A percentile compares a stretch with the other conserved stretches of the same genome.
These are phyloP conservation scores for Darwinula stevensoni DNA, from an alignment of 2,888 invertebrate genomes.

Conservation along the genomic window DNA sequence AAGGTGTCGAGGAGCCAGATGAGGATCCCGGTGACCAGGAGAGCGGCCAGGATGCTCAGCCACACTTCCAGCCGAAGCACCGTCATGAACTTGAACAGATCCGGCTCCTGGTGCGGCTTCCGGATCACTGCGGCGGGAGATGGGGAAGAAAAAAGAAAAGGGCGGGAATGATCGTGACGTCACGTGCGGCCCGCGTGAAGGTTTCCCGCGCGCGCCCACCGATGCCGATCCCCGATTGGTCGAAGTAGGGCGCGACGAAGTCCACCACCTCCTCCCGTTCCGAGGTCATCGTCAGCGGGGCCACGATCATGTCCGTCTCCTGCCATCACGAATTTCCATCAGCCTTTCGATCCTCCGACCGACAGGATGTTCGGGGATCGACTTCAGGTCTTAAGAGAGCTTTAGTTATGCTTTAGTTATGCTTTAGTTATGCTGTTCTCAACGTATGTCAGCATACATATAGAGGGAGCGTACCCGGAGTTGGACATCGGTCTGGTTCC, in stretches of 20 bases:
- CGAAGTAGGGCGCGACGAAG: conserved; percentile 67
- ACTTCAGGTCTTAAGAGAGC: too few species aligned
- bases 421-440: too few species aligned
- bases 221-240: conserved; percentile 67
- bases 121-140: conserved; percentile 37
- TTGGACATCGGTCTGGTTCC: too few species aligned
- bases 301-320: conserved; percentile 54
- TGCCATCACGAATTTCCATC: too few species aligned
- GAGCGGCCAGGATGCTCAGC: conserved; percentile 44
- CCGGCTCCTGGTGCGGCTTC: conserved; percentile 46
- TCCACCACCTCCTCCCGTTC: conserved; percentile 68
- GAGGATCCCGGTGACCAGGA: conserved; percentile 52
- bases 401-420: too few species aligned
- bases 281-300: conserved; percentile 61
- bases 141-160: neutral
- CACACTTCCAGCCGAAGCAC: conserved; percentile 61
- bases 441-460: too few species aligned
- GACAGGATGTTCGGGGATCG: too few species aligned
- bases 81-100: conserved; percentile 75
- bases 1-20: conserved; percentile 66
- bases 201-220: conserved; percentile 21
- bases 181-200: too few species aligned
- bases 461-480: too few species aligned
- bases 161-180: too few species aligned
- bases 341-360: too few species aligned